Percentiles rank a stretch among this genome's conserved stretches.
Evolutionary conservation across 92 coral and sea anemone species (phyloP).

Genomic region (Heliopora coerulea): DNA sequence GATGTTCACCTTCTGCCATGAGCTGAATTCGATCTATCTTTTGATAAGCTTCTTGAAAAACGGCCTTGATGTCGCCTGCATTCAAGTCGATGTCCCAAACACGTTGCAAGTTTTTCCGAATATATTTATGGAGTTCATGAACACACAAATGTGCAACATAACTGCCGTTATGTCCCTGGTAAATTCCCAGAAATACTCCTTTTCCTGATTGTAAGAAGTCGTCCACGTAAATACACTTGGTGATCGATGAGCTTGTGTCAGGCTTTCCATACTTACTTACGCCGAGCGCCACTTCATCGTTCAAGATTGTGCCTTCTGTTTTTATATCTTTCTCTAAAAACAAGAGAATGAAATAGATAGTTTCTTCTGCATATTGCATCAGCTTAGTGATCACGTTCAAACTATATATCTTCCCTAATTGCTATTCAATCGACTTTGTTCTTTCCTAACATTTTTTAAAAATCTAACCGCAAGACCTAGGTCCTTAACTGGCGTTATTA

Average conservation of each 20-base stretch:
- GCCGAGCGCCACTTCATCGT: constrained; percentile 65
- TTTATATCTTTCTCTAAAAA: constrained; percentile 61
- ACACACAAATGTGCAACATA: constrained; percentile 74
- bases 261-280: constrained; percentile 79
- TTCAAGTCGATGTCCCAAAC: constrained; percentile 35
- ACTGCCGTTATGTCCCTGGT: constrained; percentile 89
- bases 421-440: no score
- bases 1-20: constrained; percentile 65
- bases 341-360: neutral
- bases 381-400: no score
- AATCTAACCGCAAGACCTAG: no score
- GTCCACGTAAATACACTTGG: constrained; percentile 63
- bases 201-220: constrained; percentile 57
- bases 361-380: no score
- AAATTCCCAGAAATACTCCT: constrained; percentile 74
- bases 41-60: constrained; percentile 69
- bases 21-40: constrained; percentile 63
- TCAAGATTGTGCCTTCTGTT: constrained; percentile 53
- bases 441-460: no score
- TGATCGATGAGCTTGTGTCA: constrained; percentile 70
- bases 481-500: no score
- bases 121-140: constrained; percentile 66
- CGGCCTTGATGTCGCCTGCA: constrained; percentile 48
- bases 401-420: no score
- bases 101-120: constrained; percentile 60